Base-by-base conservation (phyloP, 2,888 invertebrate species). In the Bugula neritina region DNA sequence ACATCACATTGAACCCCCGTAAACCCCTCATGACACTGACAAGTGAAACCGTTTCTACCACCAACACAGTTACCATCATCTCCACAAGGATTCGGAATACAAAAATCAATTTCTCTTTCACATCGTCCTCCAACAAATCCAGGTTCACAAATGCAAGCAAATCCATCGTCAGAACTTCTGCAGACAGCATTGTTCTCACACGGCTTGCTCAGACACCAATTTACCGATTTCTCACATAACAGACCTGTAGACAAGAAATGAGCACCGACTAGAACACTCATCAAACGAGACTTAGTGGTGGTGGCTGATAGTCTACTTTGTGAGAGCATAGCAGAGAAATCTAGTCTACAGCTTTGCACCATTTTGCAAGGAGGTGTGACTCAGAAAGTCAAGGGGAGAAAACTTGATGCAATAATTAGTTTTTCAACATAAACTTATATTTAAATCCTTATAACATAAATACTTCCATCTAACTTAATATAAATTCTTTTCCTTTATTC, bases 101-200 rank as follows among this genome's bases (percentile, higher is more conserved):
- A 63, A 27, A 27, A 17, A n/a, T 63, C 27, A 23, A 63, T 21
- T 21, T 63, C 63, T 5, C 10, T 27, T 27, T 63, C n/a, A 54
- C 70, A 70, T 2, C 35, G 29, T 5, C 25, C 29, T 10, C 93
- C 93, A 63, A 92, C 92, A 85, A 76, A 79, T 2, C 89, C 92
- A 25, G 88, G 82, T 71, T 88, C 88, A 86, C 96, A 96, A 72
- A 87, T 87, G 84, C 96, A 96, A 76, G 86, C 87, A 85, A 94
- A 96, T 80, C 91, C 89, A 10, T 92, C 93, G 0, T 85, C 75
- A 69, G 77, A 75, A 75, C 84, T 83, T 0, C 74, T 72, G 72
- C 84, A 84, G 90, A 92, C 82, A 89, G 89, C 80, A 1, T 82
- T 83, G 76, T 81, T 77, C 72, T 78, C 73, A 74, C 85, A 85